Conservation (phyloP, 2,888 invertebrate species). For the Sarcophaga variegata region DNA sequence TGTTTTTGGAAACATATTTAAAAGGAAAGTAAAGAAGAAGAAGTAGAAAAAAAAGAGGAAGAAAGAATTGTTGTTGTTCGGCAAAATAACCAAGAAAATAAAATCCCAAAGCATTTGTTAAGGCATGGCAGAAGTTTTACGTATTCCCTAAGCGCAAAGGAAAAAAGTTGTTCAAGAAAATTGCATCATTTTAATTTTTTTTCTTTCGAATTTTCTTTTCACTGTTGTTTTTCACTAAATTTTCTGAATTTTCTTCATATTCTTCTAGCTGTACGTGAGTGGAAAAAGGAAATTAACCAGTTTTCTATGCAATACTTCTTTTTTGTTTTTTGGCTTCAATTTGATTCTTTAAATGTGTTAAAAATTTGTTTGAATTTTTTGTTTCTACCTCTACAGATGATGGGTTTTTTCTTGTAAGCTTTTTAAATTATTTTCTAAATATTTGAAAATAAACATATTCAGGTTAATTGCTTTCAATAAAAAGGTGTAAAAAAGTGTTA, state of each 20-base stretch:
- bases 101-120: conserved; percentile 38
- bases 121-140: conserved; percentile 20
- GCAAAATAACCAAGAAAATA: background rate
- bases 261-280: conserved; percentile 66
- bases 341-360: conserved; percentile 41
- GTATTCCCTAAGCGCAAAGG: background rate
- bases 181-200: conserved; percentile 52
- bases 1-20: conserved; percentile 1
- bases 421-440: conserved; percentile 38
- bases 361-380: conserved; percentile 39
- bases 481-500: background rate
- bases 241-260: conserved; percentile 45
- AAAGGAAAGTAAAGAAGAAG: background rate
- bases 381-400: background rate
- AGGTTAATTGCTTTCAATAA: background rate
- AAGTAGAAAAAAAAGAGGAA: no score
- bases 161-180: conserved; percentile 41
- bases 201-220: conserved; percentile 18
- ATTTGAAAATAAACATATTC: background rate
- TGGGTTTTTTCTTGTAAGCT: conserved; percentile 11
- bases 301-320: background rate
- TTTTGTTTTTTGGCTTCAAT: background rate
- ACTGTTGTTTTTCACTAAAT: conserved; percentile 11
- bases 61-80: background rate
- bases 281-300: conserved; percentile 68